Evolutionary conservation across 2,888 invertebrate species (phyloP).

Genomic region (Cheilosia vulpina): DNA sequence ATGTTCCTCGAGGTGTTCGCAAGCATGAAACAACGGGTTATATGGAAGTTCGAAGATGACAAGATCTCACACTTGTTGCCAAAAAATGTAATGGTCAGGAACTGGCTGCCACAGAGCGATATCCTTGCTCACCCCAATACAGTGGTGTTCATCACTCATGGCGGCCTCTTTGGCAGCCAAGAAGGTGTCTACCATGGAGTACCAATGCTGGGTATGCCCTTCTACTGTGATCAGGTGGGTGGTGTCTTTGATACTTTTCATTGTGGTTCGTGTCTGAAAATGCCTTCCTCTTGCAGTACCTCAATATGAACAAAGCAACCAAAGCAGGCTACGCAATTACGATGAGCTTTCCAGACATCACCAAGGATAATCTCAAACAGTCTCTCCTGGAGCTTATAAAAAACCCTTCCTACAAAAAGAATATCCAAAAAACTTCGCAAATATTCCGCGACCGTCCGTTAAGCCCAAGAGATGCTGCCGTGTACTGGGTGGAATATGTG

Average conservation of each 20-base stretch:
- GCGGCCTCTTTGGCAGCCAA: conserved; percentile 83
- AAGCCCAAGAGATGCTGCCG: conserved; percentile 81
- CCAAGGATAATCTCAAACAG: conserved; percentile 77
- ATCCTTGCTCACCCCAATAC: conserved; percentile 84
- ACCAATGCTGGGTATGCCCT: conserved; percentile 84
- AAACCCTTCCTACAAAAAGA: conserved; percentile 81
- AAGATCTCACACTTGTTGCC: conserved; percentile 81
- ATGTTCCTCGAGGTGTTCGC: conserved; percentile 83
- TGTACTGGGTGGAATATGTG: conserved; percentile 84
- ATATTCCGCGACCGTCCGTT: conserved; percentile 82
- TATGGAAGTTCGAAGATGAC: conserved; percentile 85
- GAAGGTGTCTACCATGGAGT: conserved; percentile 83
- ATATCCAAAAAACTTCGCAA: conserved; percentile 79
- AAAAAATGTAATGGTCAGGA: conserved; percentile 83
- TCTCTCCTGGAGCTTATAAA: conserved; percentile 81
- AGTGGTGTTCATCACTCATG: conserved; percentile 84
- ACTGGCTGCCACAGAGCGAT: conserved; percentile 85
- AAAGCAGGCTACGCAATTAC: conserved; percentile 81
- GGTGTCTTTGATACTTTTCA: background rate
- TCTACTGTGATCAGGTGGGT: conserved; percentile 83
- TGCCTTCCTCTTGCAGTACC: conserved; percentile 77
- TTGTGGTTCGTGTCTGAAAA: background rate
- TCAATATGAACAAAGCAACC: conserved; percentile 82
- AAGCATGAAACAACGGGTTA: conserved; percentile 82
- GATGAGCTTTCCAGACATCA: conserved; percentile 81